A percentile compares a stretch with the other conserved stretches of the same genome.
Evolutionary conservation across 2,797 vertebrate genomes (phyloP).

Genomic region (Hydrocynus forskahlii): DNA sequence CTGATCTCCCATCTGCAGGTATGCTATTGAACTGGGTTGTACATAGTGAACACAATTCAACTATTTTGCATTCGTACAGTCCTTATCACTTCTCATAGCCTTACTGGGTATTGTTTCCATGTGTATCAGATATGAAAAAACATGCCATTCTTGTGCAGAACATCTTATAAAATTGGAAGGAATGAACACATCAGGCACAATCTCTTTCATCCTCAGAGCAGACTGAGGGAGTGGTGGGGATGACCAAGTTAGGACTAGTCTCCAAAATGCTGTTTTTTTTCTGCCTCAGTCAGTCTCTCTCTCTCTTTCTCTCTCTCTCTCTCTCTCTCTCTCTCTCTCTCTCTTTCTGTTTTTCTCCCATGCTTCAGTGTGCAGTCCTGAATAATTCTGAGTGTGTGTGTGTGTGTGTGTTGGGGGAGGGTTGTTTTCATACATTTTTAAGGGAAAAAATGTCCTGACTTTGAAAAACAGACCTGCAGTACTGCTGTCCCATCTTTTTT

Average conservation of each 20-base stretch:
- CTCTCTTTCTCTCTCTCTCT: neutral
- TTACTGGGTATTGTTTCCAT: slow-evolving; percentile 40
- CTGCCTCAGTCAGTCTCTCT: neutral
- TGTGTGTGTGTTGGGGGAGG: too few relatives aligned
- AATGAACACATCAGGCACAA: slow-evolving; percentile 9
- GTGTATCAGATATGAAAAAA: slow-evolving; percentile 25
- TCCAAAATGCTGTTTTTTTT: neutral
- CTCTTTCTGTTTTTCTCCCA: neutral
- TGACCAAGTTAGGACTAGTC: slow-evolving; percentile 42
- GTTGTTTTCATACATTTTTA: too few relatives aligned
- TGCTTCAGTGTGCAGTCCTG: neutral
- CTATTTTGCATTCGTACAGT: slow-evolving; percentile 40
- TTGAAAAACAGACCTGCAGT: too few relatives aligned
- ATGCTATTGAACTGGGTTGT: slow-evolving; percentile 15
- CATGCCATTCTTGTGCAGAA: slow-evolving; percentile 23
- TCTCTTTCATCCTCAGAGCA: slow-evolving; percentile 44
- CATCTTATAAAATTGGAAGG: slow-evolving; percentile 43
- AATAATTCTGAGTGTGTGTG: too few relatives aligned
- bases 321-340: neutral
- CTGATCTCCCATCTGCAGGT: slow-evolving; percentile 7
- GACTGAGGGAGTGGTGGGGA: slow-evolving; percentile 12
- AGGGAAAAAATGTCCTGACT: too few relatives aligned
- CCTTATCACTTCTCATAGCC: neutral
- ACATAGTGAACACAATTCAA: slow-evolving; percentile 2
- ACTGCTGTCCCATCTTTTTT: too few relatives aligned